Base-by-base conservation (phyloP, 2,797 vertebrate species). In the Prunella strophiata region DNA sequence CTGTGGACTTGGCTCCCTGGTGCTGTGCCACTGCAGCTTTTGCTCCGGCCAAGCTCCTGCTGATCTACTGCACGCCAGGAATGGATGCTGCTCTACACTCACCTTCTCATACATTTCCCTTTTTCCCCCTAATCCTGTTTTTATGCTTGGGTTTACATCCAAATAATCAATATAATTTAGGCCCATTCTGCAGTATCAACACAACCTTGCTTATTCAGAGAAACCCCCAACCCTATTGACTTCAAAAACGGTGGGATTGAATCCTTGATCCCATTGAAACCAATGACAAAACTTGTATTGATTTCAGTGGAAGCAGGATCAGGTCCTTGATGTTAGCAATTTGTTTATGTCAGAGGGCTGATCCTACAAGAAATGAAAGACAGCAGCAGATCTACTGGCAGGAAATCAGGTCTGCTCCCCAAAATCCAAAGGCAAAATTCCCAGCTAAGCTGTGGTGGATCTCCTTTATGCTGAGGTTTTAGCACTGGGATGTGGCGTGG, bases 221-320 rank as follows among this genome's bases (percentile, higher is more conserved):
- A 75, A 90, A 88, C 34, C 43, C 55, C 81, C n/a, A 71, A 59
- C 71, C 52, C 71, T 74, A 52, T 55, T 67, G 88, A 85, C 71
- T 82, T 67, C 32, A 54, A 78, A 85, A 74, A 50, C 42, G 7
- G 85, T 87, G 51, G 89, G 91, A 79, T 11, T 57, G 81, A 81
- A 72, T 71, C 65, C 75, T 72, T 50, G 89, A 80, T 92, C 70
- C 85, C 83, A 30, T 32, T 74, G 91, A 95, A 94, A 88, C 77
- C 73, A 62, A 14, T 38, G 91, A 78, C 93, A 95, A 81, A 91
- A 91, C 85, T 52, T 11, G 16, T 48, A 90, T 66, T 36, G 93
- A 91, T 92, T 92, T 85, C 68, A 71, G 62, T 23, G 76, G 78
- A 55, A 75, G 85, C 62, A 87, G 85, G 82, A 95, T 83, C 15